These are phyloP conservation scores for Oegoconia quadripuncta DNA, from an alignment of 2,888 invertebrate species.

Conservation along the genomic window DNA sequence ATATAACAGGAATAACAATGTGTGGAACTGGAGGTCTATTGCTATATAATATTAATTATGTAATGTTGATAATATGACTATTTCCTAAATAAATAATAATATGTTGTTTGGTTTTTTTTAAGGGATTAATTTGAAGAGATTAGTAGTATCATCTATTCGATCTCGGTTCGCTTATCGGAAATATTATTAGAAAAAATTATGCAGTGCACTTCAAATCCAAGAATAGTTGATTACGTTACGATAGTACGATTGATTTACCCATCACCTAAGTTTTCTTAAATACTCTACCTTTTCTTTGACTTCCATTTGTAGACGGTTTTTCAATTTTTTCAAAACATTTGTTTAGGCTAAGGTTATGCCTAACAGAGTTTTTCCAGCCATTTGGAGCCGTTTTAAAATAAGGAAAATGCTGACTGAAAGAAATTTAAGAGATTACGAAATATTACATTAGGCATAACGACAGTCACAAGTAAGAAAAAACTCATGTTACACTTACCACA, in stretches of 20 bases:
- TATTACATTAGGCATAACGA: not conserved
- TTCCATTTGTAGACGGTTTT: constrained; percentile 92
- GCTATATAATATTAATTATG: too few species aligned
- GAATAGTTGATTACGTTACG: too few species aligned
- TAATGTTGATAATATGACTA: too few species aligned
- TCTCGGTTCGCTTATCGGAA: too few species aligned
- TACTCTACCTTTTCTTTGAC: constrained; percentile 85
- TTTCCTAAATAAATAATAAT: too few species aligned
- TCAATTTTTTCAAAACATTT: constrained; percentile 99
- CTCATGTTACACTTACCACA: constrained; percentile 86
- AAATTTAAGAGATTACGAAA: constrained; percentile 1
- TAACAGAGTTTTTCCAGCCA: constrained; percentile 99
- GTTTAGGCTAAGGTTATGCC: constrained; percentile 97
- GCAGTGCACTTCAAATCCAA: too few species aligned
- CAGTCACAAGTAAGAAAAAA: not conserved
- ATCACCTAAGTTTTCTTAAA: constrained; percentile 1
- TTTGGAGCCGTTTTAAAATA: constrained; percentile 99
- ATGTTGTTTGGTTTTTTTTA: too few species aligned
- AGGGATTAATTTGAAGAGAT: too few species aligned
- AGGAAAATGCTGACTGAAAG: constrained; percentile 95
- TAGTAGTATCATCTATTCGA: too few species aligned
- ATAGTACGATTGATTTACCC: not conserved
- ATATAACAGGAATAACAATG: too few species aligned
- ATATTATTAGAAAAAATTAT: too few species aligned
- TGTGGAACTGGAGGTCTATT: too few species aligned